Evolutionary conservation across 1,140 invertebrate genomes (phyloP).

Genomic region (Trinorchestia longiramus): DNA sequence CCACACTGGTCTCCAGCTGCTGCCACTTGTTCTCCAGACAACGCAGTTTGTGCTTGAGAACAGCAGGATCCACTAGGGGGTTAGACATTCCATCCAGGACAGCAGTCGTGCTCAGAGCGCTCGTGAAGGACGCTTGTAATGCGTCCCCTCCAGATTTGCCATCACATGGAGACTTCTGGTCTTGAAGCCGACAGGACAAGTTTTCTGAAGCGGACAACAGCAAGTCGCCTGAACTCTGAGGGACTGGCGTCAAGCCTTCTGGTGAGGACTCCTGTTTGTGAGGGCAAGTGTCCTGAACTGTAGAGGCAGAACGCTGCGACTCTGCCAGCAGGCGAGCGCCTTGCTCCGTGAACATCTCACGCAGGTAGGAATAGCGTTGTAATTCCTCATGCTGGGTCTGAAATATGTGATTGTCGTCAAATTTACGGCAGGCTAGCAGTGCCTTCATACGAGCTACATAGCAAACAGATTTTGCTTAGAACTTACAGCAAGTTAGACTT

Average conservation of each 20-base stretch:
- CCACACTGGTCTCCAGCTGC: slow-evolving; percentile 29
- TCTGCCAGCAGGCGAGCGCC: slow-evolving; percentile 19
- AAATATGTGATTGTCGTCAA: neutral
- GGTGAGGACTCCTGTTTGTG: neutral
- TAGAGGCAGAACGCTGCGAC: neutral
- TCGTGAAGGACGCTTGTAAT: slow-evolving; percentile 31
- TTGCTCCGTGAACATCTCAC: slow-evolving; percentile 44
- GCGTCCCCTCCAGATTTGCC: neutral
- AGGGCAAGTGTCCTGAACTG: neutral
- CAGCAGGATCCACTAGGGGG: neutral
- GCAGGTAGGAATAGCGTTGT: slow-evolving; percentile 36
- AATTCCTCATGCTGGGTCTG: slow-evolving; percentile 36
- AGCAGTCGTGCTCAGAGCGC: slow-evolving; percentile 20
- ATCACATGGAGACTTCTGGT: neutral
- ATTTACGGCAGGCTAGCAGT: neutral
- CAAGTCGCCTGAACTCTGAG: too few species aligned
- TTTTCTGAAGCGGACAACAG: neutral
- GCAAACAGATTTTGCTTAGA: neutral
- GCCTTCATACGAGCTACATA: neutral
- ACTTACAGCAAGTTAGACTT: neutral
- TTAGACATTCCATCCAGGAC: neutral
- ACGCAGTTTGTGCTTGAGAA: slow-evolving; percentile 3
- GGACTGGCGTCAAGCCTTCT: neutral
- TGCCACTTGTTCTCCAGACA: slow-evolving; percentile 35
- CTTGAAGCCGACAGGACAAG: neutral